Evolutionary conservation across 2,888 invertebrate species (phyloP).

Genomic region (Hipparchia sbordonii): DNA sequence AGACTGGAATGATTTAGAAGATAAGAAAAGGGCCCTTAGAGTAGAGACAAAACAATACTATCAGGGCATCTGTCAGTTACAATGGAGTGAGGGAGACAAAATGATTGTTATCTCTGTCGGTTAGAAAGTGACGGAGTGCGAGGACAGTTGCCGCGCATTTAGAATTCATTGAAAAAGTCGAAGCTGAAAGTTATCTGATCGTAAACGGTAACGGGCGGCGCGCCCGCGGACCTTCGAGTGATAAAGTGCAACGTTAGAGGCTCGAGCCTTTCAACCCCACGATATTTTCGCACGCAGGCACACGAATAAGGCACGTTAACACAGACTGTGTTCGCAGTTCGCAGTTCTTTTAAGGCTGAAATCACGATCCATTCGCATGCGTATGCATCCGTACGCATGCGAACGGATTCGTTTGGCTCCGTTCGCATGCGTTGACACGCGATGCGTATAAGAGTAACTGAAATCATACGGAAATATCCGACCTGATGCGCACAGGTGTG

Average conservation of each 20-base stretch:
- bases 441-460: too few species aligned
- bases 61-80: constrained; percentile 54
- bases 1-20: constrained; percentile 21
- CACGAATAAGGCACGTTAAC: too few species aligned
- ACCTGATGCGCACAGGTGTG: too few species aligned
- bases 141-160: constrained; percentile 61
- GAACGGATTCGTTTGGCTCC: too few species aligned
- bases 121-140: constrained; percentile 40
- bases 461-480: too few species aligned
- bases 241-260: constrained; percentile 14
- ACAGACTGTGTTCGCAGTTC: too few species aligned
- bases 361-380: too few species aligned
- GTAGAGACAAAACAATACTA: constrained; percentile 47
- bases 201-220: constrained; percentile 46
- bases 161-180: constrained; percentile 82
- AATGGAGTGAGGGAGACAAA: constrained; percentile 45
- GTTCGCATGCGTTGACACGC: too few species aligned
- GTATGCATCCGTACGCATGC: too few species aligned
- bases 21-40: constrained; percentile 31
- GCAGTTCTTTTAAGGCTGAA: too few species aligned
- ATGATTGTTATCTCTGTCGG: constrained; percentile 27
- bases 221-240: constrained; percentile 10
- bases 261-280: too few species aligned
- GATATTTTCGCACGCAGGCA: too few species aligned
- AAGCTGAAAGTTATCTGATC: constrained; percentile 80